phyloP scores from a whole-genome alignment of 2,888 invertebrate genomes.

The Pseudanteris insignis region DNA sequence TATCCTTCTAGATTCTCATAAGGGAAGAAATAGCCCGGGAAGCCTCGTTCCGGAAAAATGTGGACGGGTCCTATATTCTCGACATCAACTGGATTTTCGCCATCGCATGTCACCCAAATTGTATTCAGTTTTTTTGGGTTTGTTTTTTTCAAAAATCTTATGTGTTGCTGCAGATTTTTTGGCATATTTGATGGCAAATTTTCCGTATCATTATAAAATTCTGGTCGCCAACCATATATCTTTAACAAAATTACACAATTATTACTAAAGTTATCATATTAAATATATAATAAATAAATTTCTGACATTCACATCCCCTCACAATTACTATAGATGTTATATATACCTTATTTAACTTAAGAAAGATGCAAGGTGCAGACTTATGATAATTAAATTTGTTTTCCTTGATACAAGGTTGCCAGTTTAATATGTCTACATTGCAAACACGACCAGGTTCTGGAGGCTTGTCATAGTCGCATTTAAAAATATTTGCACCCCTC shows the following conservation, averaged over 20 bases:
- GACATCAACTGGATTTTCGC: constrained; percentile 91
- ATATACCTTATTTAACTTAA: constrained; percentile 90
- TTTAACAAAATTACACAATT: constrained; percentile 48
- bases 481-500: constrained; percentile 78
- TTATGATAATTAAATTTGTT: constrained; percentile 90
- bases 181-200: constrained; percentile 82
- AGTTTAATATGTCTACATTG: constrained; percentile 83
- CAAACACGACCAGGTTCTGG: constrained; percentile 83
- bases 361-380: constrained; percentile 91
- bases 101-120: constrained; percentile 92
- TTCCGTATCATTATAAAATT: constrained; percentile 78
- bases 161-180: constrained; percentile 74
- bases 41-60: constrained; percentile 84
- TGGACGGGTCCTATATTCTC: constrained; percentile 89
- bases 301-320: too few species aligned
- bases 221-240: constrained; percentile 90
- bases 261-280: background rate
- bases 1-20: constrained; percentile 88
- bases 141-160: constrained; percentile 69
- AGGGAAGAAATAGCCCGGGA: constrained; percentile 90
- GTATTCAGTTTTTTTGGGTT: constrained; percentile 74
- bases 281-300: too few species aligned
- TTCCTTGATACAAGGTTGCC: constrained; percentile 83
- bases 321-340: too few species aligned
- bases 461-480: constrained; percentile 78